These are phyloP conservation scores for Arctia plantaginis DNA, from an alignment of 2,888 invertebrate species.

Conservation along the genomic window DNA sequence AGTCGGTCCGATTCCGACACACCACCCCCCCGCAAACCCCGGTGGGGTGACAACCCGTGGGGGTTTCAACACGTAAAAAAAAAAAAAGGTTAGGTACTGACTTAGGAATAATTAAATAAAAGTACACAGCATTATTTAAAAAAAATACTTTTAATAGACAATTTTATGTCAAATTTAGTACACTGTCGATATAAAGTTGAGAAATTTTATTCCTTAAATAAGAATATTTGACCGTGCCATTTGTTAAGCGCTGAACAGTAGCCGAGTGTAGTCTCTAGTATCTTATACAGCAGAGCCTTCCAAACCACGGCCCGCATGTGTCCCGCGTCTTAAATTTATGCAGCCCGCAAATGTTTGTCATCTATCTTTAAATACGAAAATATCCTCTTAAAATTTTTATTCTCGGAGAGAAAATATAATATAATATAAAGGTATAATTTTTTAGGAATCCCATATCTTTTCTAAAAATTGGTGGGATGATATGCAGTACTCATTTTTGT, in stretches of 20 bases:
- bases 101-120: too few species aligned
- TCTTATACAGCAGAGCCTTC: neutral
- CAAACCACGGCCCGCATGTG: too few species aligned
- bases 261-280: neutral
- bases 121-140: neutral
- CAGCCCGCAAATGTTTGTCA: too few species aligned
- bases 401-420: neutral
- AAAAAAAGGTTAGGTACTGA: too few species aligned
- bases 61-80: too few species aligned
- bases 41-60: too few species aligned
- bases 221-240: neutral
- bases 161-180: slow-evolving; percentile 2
- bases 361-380: neutral
- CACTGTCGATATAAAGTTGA: neutral
- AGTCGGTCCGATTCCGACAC: too few species aligned
- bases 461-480: too few species aligned
- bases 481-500: too few species aligned
- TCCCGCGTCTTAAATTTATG: too few species aligned
- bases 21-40: too few species aligned
- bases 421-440: neutral
- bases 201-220: neutral
- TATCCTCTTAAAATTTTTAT: neutral
- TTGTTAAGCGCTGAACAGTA: neutral
- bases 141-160: slow-evolving; percentile 14
- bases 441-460: too few species aligned